These are phyloP conservation scores for Hofmannophila pseudospretella DNA, from an alignment of 2,888 invertebrate genomes.

Conservation along the genomic window DNA sequence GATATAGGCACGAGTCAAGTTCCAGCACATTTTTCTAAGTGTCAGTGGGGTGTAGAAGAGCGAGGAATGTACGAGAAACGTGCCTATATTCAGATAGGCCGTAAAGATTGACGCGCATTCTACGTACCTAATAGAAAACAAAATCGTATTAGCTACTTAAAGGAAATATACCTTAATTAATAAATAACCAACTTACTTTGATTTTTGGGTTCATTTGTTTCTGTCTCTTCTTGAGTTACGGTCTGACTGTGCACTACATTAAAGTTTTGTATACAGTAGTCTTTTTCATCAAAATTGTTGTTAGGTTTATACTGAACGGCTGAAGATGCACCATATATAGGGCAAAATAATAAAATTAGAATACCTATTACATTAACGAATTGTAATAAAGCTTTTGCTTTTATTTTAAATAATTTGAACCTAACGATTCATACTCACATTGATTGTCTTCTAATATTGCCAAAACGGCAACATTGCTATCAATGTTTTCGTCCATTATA, in stretches of 20 bases:
- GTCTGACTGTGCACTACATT: slow-evolving; percentile 27
- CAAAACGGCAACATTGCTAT: slow-evolving; percentile 50
- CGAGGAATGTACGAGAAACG: too few relatives aligned
- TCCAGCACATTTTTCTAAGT: too few relatives aligned
- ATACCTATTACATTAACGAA: too few relatives aligned
- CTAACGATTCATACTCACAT: slow-evolving; percentile 44
- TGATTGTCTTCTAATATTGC: slow-evolving; percentile 52
- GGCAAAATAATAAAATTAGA: slow-evolving; percentile 1
- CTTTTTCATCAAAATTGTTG: slow-evolving; percentile 16
- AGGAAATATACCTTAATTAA: neutral
- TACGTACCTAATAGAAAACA: too few relatives aligned
- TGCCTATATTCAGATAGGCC: too few relatives aligned
- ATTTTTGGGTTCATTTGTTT: slow-evolving; percentile 42
- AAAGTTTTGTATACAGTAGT: slow-evolving; percentile 16
- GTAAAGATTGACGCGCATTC: too few relatives aligned
- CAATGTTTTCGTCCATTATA: slow-evolving; percentile 51
- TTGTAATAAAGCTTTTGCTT: too few relatives aligned
- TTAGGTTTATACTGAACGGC: slow-evolving; percentile 41
- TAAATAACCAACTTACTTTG: slow-evolving; percentile 55
- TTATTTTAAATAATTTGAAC: too few relatives aligned
- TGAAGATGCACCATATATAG: slow-evolving; percentile 17
- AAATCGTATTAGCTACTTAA: too few relatives aligned
- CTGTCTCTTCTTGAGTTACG: slow-evolving; percentile 39
- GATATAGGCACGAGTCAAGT: too few relatives aligned
- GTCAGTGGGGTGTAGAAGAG: too few relatives aligned